Evolutionary conservation across 37 sponge, comb jelly and placozoan genomes (phyloP), one percentile per base, ranked within the genome.

Genomic region (Theonella swinhoei): DNA sequence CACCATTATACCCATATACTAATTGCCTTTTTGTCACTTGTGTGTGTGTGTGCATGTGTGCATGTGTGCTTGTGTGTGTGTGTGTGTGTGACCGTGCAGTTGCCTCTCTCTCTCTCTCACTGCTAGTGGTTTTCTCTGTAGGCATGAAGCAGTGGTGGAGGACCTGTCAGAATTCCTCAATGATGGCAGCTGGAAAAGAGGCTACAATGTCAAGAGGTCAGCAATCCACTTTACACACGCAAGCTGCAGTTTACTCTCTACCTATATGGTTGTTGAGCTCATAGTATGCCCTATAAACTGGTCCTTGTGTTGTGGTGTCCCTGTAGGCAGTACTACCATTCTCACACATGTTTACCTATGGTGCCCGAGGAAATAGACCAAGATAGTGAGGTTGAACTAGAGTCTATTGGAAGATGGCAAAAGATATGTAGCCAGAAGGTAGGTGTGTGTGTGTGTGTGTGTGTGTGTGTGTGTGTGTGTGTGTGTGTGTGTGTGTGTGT

Each of bases 351-450:
- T 39, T 72, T 87, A 68, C 94, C 94, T 19, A 75, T 94, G 65
- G 38, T 90, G 32, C 70, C 80, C 3, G 80, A 80, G 29, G 95
- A 94, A 83, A 70, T 83, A 28, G 83, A 94, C 9, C 29, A 24
- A 17, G 90, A 90, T 66, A 91, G 92, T 72, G 92, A 91, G 31
- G 88, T 76, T 11, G 95, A 94, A 17, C 62, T 81, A 23, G 72
- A 81, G 40, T 47, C 14, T 17, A 43, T 60, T 17, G 68, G 80
- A 26, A 62, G 66, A 72, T 93, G 93, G 93, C 82, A 83, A 14
- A 80, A 69, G 23, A 75, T 36, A 14, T 47, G 69, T 40, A 43
- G 70, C 29, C 76, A 84, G 22, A 84, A 68, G 70, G 85, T 84
- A 36, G 25, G 41, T 20, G 37, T 59, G 24, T 42, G 5, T 22